phyloP scores from a whole-genome alignment of 2,113 vertebrate species.

The Odocoileus hemionus region DNA sequence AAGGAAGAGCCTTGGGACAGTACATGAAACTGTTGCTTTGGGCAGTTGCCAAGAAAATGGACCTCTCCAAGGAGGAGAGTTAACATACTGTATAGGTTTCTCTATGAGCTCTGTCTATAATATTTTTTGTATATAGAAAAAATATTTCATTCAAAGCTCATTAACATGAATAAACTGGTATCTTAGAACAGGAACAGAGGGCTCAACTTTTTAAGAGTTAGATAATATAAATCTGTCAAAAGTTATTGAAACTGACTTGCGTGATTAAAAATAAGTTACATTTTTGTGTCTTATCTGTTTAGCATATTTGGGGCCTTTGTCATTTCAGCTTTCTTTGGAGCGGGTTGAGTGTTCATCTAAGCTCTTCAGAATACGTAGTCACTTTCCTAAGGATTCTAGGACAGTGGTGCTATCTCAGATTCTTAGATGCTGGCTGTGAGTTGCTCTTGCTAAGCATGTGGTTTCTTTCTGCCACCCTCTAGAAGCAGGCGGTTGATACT shows the following conservation, averaged over 20 bases:
- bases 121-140: neutral
- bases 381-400: neutral
- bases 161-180: neutral
- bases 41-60: neutral
- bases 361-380: neutral
- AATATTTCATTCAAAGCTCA: neutral
- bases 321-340: neutral
- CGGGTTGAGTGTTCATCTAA: neutral
- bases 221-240: neutral
- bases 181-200: neutral
- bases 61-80: neutral
- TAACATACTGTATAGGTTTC: neutral
- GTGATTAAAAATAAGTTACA: slow-evolving; percentile 18
- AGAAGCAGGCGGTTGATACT: neutral
- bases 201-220: neutral
- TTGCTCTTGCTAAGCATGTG: neutral
- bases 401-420: neutral
- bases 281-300: neutral
- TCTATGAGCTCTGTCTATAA: neutral
- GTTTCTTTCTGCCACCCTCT: neutral
- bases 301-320: neutral
- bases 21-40: neutral
- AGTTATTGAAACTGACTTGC: neutral
- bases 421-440: neutral
- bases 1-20: neutral